These are phyloP conservation scores for Ondatra zibethicus DNA, from an alignment of 2,113 vertebrate genomes.

Conservation along the genomic window DNA sequence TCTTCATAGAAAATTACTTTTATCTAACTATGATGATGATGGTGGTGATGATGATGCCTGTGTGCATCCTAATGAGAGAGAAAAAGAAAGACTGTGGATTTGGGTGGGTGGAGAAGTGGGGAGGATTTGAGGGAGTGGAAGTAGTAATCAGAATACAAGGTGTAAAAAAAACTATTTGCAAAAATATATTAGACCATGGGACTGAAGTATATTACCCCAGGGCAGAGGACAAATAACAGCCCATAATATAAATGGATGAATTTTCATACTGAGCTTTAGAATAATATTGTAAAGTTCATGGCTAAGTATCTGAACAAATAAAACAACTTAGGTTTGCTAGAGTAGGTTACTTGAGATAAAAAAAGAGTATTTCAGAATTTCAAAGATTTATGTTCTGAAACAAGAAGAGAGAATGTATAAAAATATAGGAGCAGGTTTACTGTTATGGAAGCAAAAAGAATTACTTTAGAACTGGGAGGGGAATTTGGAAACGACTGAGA, in stretches of 20 bases:
- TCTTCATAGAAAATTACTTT: background rate
- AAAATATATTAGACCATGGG: background rate
- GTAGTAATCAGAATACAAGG: background rate
- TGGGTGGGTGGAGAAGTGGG: background rate
- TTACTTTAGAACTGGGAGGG: background rate
- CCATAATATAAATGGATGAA: background rate
- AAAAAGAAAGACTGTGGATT: background rate
- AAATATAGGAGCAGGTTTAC: background rate
- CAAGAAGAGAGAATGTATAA: background rate
- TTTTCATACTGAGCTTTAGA: conserved; percentile 10
- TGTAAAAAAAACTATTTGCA: background rate
- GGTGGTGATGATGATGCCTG: background rate
- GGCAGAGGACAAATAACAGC: background rate
- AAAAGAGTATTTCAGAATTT: background rate
- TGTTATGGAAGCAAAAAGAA: background rate
- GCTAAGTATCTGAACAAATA: conserved; percentile 31
- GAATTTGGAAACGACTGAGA: background rate
- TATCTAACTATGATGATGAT: background rate
- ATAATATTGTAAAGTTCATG: conserved; percentile 18
- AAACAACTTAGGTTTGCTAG: conserved; percentile 1
- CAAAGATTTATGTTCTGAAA: conserved; percentile 16
- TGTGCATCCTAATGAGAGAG: background rate
- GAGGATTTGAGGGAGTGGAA: background rate
- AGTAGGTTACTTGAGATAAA: background rate
- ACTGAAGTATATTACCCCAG: background rate